These are phyloP conservation scores for Platycheirus albimanus DNA, from an alignment of 2,888 invertebrate species.

Conservation along the genomic window DNA sequence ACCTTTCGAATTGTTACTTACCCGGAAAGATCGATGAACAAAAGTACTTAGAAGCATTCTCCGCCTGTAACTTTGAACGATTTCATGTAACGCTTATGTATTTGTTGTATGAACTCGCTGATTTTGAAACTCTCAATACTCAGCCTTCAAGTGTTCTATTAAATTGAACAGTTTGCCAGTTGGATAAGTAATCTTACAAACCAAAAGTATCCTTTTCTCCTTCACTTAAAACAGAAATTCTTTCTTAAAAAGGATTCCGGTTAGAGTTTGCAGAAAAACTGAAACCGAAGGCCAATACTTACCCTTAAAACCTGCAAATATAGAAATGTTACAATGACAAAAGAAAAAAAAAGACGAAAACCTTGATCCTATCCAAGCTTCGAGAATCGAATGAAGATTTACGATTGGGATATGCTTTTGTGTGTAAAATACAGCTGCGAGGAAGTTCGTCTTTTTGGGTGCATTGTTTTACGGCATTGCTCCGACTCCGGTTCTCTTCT, in stretches of 20 bases:
- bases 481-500: constrained; percentile 45
- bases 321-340: background rate
- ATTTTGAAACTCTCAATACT: too few species aligned
- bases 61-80: constrained; percentile 26
- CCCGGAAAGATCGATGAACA: constrained; percentile 65
- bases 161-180: too few species aligned
- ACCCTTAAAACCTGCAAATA: constrained; percentile 5
- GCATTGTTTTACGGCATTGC: constrained; percentile 72
- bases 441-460: constrained; percentile 69
- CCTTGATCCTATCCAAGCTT: constrained; percentile 72
- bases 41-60: constrained; percentile 59
- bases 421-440: constrained; percentile 67
- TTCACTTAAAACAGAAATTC: too few species aligned
- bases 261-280: too few species aligned
- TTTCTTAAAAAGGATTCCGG: too few species aligned
- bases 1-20: constrained; percentile 70
- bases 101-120: constrained; percentile 2
- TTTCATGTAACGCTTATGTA: constrained; percentile 1
- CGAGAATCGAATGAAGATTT: constrained; percentile 73
- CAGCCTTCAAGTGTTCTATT: too few species aligned
- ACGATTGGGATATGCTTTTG: constrained; percentile 70
- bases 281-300: background rate
- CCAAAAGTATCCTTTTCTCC: too few species aligned
- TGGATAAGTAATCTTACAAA: too few species aligned
- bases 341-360: constrained; percentile 29